Percentiles rank a stretch among this genome's conserved stretches.
Conservation (phyloP, 2,888 invertebrate species). For the Allygus modestus region DNA sequence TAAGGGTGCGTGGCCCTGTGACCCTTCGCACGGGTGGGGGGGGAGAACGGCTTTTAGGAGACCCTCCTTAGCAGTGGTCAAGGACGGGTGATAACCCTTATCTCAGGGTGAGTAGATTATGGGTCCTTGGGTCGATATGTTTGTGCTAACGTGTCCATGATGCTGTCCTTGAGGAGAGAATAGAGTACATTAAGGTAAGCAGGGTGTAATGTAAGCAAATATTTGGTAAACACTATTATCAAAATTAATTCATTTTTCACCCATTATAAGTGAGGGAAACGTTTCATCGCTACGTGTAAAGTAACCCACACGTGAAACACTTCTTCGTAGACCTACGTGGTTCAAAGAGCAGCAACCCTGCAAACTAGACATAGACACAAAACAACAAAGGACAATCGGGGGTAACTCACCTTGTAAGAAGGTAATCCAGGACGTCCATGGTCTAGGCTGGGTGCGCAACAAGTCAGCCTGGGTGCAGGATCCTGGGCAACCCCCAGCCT, state of each 20-base stretch:
- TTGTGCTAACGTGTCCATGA: no score
- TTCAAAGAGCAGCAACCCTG: background rate
- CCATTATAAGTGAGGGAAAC: no score
- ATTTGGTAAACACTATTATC: no score
- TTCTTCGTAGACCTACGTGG: background rate
- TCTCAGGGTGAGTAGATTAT: background rate
- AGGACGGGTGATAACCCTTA: background rate
- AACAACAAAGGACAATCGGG: background rate
- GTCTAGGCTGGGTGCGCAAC: conserved; percentile 23
- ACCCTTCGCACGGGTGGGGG: background rate
- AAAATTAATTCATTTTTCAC: no score
- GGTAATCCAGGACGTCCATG: conserved; percentile 25
- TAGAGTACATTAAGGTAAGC: no score
- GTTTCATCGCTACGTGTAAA: no score
- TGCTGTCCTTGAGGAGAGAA: no score
- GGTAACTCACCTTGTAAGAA: conserved; percentile 13
- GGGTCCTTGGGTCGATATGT: background rate
- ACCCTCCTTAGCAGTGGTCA: background rate
- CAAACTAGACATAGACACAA: background rate
- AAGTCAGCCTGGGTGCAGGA: conserved; percentile 17
- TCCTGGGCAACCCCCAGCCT: background rate
- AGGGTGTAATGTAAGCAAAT: no score
- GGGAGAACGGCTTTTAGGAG: background rate
- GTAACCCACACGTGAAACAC: no score
- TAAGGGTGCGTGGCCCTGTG: background rate